Conservation (phyloP, 2,113 vertebrate species). For the Cinclus cinclus region DNA sequence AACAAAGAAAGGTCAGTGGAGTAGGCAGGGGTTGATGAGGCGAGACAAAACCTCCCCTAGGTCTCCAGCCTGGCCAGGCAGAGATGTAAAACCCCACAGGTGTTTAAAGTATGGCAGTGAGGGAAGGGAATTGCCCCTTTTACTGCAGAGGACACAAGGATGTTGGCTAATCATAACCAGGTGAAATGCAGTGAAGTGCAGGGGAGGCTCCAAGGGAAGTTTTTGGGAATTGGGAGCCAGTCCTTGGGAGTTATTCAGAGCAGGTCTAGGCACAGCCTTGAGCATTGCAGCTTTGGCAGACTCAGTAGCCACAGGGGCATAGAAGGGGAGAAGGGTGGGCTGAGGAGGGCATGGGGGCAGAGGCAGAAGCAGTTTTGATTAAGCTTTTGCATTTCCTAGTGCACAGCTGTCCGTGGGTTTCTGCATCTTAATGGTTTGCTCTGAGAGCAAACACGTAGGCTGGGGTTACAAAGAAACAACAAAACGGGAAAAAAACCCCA, state of each 20-base stretch:
- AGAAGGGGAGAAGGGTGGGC: background rate
- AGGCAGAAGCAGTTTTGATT: background rate
- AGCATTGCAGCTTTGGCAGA: background rate
- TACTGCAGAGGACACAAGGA: fast-evolving
- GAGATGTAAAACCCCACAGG: background rate
- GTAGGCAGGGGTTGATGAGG: background rate
- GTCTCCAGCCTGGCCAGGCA: background rate
- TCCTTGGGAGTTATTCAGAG: background rate
- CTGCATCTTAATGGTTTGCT: background rate
- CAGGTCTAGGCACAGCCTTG: background rate
- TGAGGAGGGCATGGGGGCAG: background rate
- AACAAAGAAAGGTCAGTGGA: background rate
- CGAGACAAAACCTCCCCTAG: background rate
- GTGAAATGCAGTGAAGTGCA: background rate
- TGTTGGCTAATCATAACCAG: background rate
- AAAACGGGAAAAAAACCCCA: fast-evolving
- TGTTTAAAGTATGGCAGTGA: background rate
- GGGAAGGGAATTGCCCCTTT: background rate
- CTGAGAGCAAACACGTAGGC: fast-evolving
- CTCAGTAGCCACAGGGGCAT: background rate
- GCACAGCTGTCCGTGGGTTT: fast-evolving
- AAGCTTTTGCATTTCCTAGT: background rate
- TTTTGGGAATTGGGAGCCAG: background rate
- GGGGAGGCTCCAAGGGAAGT: background rate
- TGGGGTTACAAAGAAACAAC: background rate